Evolutionary conservation across 92 coral and sea anemone genomes (phyloP).

Genomic region (Meandrina meandrites): DNA sequence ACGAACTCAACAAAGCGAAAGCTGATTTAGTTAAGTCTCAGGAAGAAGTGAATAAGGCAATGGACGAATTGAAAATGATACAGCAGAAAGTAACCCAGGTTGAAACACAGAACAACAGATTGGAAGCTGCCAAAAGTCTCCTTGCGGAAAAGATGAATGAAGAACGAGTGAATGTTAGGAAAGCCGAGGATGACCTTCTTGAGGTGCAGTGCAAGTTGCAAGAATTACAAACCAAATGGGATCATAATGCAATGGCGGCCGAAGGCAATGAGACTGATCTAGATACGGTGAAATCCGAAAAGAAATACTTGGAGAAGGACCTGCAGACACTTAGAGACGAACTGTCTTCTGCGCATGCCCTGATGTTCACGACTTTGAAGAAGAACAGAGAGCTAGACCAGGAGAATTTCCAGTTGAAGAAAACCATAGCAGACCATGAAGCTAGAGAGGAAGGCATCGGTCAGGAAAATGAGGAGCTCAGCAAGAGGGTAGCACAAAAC

Average conservation of each 20-base stretch:
- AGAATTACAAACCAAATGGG: slow-evolving; percentile 87
- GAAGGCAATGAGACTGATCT: slow-evolving; percentile 74
- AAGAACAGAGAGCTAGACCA: slow-evolving; percentile 41
- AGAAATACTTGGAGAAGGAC: slow-evolving; percentile 86
- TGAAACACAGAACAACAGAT: slow-evolving; percentile 18
- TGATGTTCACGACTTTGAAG: slow-evolving; percentile 56
- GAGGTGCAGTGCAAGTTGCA: slow-evolving; percentile 74
- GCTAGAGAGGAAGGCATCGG: slow-evolving; percentile 58
- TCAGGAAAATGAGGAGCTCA: slow-evolving; percentile 81
- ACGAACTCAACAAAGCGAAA: slow-evolving; percentile 2
- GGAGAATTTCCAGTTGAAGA: slow-evolving; percentile 61
- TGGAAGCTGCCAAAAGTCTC: slow-evolving; percentile 26
- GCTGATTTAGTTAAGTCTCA: background rate
- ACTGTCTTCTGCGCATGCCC: slow-evolving; percentile 68
- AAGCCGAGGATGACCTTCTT: slow-evolving; percentile 73
- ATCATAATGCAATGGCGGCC: slow-evolving; percentile 72
- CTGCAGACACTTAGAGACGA: slow-evolving; percentile 88
- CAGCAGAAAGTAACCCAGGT: slow-evolving; percentile 6
- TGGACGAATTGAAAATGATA: background rate
- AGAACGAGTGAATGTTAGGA: slow-evolving; percentile 36
- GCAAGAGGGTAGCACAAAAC: slow-evolving; percentile 67
- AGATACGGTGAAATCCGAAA: slow-evolving; percentile 77
- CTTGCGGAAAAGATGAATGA: slow-evolving; percentile 12
- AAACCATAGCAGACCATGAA: slow-evolving; percentile 80
- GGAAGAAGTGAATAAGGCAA: background rate